Evolutionary conservation across 2,888 invertebrate genomes (phyloP).

Genomic region (Chymomyza caudatula): DNA sequence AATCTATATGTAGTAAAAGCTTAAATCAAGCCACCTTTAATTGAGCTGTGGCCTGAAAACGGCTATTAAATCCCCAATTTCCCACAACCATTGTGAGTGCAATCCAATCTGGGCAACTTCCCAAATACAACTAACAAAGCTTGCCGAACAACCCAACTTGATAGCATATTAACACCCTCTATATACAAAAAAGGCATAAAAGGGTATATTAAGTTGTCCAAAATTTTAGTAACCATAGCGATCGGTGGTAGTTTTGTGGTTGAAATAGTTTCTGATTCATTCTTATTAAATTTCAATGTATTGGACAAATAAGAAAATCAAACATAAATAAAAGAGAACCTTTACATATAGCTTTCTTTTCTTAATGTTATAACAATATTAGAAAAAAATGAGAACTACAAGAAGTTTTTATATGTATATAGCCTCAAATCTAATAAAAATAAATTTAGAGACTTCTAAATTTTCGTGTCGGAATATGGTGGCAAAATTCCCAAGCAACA

Average conservation of each 20-base stretch:
- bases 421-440: too few relatives aligned
- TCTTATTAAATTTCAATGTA: background rate
- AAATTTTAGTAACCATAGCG: background rate
- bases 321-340: too few relatives aligned
- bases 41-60: conserved; percentile 40
- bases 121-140: background rate
- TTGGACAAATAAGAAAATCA: background rate
- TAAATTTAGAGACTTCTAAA: too few relatives aligned
- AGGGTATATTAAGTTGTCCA: background rate
- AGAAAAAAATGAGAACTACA: too few relatives aligned
- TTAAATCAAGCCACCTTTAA: conserved; percentile 27
- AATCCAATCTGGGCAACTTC: background rate
- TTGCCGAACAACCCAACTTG: background rate
- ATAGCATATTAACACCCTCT: background rate
- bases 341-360: too few relatives aligned
- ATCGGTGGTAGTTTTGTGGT: background rate
- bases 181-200: background rate
- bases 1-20: background rate
- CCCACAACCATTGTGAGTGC: conserved; percentile 29
- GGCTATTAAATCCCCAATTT: conserved; percentile 42
- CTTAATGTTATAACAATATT: too few relatives aligned
- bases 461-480: too few relatives aligned
- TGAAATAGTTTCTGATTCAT: background rate
- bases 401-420: too few relatives aligned
- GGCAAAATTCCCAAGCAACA: too few relatives aligned